A percentile compares a stretch with the other conserved stretches of the same genome.
These are phyloP conservation scores for Meloidogyne hapla DNA, from an alignment of 1,140 invertebrate genomes.

Conservation along the genomic window DNA sequence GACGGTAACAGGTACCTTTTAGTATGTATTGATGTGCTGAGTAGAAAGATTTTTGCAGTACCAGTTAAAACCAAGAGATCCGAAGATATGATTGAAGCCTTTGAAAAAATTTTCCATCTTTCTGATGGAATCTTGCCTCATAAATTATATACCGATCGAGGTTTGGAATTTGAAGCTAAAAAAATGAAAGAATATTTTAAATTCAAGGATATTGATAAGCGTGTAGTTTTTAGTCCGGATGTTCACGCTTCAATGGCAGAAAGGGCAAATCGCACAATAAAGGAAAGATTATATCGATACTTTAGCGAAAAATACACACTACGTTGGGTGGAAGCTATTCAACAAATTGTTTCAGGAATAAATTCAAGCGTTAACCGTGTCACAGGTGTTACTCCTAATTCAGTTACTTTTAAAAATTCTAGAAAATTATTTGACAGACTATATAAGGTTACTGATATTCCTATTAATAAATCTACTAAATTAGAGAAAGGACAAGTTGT, in stretches of 20 bases:
- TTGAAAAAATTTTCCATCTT: conserved; percentile 26
- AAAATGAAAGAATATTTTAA: conserved; percentile 34
- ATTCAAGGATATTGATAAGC: conserved; percentile 10
- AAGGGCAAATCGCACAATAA: conserved; percentile 39
- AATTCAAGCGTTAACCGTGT: conserved; percentile 30
- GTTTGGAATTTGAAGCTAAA: conserved; percentile 32
- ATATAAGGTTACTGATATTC: not conserved
- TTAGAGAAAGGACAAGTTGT: conserved; percentile 15
- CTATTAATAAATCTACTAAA: not conserved
- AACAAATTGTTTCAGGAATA: conserved; percentile 39
- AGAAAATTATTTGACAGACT: conserved; percentile 3
- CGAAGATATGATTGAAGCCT: conserved; percentile 31
- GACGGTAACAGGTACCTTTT: conserved; percentile 36
- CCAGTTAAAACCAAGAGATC: conserved; percentile 36
- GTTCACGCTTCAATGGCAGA: conserved; percentile 46
- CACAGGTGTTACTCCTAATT: conserved; percentile 21
- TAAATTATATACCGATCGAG: conserved; percentile 38
- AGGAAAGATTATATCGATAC: conserved; percentile 37
- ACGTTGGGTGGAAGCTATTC: conserved; percentile 38
- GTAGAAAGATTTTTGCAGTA: conserved; percentile 36
- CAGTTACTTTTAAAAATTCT: conserved; percentile 38
- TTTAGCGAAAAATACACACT: conserved; percentile 37
- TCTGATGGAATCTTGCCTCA: conserved; percentile 23
- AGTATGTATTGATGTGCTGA: conserved; percentile 42
- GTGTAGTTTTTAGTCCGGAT: conserved; percentile 21